These are phyloP conservation scores for Dromiciops gliroides DNA, from an alignment of 2,113 vertebrate genomes.

Conservation along the genomic window DNA sequence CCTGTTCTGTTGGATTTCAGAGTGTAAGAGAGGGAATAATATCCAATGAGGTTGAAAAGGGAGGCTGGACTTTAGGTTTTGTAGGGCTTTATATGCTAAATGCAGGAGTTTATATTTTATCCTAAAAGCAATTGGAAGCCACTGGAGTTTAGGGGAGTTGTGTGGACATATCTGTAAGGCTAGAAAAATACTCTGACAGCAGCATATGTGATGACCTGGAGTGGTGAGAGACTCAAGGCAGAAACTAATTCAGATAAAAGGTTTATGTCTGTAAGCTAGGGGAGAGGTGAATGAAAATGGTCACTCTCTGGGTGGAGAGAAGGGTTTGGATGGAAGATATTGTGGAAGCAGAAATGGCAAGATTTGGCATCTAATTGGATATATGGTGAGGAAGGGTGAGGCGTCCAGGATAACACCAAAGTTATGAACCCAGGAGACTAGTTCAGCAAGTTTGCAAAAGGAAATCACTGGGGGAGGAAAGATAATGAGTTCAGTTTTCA, in stretches of 20 bases:
- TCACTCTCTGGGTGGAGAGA: neutral
- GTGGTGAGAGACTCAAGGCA: neutral
- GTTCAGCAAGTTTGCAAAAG: neutral
- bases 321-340: neutral
- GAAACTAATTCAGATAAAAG: neutral
- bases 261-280: neutral
- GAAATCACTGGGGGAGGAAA: neutral
- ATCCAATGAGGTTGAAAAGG: neutral
- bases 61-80: neutral
- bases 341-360: too few species aligned
- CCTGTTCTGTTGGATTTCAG: neutral
- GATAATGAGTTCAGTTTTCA: neutral
- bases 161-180: neutral
- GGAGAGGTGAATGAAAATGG: neutral
- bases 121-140: neutral
- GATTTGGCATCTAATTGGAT: neutral
- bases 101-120: neutral
- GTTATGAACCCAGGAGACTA: neutral
- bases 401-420: neutral
- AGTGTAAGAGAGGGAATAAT: neutral
- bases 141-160: neutral
- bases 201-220: neutral
- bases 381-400: neutral
- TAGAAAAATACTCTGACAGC: neutral
- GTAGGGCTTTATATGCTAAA: neutral